Evolutionary conservation across 2,888 invertebrate species (phyloP), one percentile per base, ranked within the genome.

Genomic region (Hypselothyrea guttata): DNA sequence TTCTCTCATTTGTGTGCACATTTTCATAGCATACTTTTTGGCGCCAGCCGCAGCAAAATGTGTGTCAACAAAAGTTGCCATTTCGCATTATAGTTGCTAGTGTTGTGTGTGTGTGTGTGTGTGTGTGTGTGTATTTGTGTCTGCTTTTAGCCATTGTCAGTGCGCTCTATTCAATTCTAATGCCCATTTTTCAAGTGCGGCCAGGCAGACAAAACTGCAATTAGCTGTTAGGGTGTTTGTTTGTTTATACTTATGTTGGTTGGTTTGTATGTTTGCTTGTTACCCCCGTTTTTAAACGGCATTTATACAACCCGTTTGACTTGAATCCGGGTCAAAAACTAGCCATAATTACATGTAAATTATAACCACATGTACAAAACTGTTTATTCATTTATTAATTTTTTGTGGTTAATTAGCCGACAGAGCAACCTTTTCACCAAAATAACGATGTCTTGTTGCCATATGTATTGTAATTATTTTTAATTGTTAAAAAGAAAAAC

Each of bases 271-370:
- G 1, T 42, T 12, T 27, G 22, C 31, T 40, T 27, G 35, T 38
- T 52, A 62, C 44, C 72, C 60, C 54, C 22, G n/a, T n/a, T 22
- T 70, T 42, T 57, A 57, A 68, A 48, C 35, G 68, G 47, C 52
- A 63, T 61, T 75, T 78, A 75, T 41, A 58, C 58, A 62, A 59
- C 48, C 52, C 49, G 79, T 65, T 78, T 59, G 34, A 53, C 66
- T 55, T 45, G 47, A 40, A 45, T 62, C 58, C 30, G 44, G 42
- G 37, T 54, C 15, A 15, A 13, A 22, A 44, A 56, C 59, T 57
- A 54, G 58, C 35, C 72, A 63, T 84, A 84, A 84, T 84, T 61
- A 79, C 65, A 82, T 77, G 75, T 64, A 68, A 78, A 82, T 83
- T 72, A 77, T 67, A 54, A 48, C 59, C 79, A 55, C 75, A 53